A percentile compares a stretch with the other conserved stretches of the same genome.
Conservation (phyloP, 2,797 vertebrate genomes). For the Gallinago solitaria region DNA sequence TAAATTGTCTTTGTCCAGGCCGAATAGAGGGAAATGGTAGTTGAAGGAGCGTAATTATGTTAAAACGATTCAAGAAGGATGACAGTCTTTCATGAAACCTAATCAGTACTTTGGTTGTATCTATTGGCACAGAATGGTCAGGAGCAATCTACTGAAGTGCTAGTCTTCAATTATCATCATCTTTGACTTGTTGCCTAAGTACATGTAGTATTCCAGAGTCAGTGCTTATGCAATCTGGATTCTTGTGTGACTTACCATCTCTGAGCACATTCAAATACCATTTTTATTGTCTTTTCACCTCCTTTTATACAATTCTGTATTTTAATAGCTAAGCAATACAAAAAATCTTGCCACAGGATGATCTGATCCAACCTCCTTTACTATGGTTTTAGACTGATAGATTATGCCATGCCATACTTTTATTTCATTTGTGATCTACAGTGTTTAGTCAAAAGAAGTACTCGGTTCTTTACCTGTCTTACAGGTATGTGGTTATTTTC, state of each 20-base stretch:
- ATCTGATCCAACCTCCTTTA: not conserved
- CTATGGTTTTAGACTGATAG: not conserved
- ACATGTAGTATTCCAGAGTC: conserved; percentile 18
- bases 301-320: conserved; percentile 6
- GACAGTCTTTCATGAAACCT: conserved; percentile 63
- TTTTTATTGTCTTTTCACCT: conserved; percentile 29
- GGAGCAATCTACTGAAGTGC: conserved; percentile 58
- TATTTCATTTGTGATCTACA: not conserved
- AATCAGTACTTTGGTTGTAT: conserved; percentile 72
- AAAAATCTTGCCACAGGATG: not conserved
- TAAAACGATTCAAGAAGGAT: conserved; percentile 64
- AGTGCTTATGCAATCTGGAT: conserved; percentile 27
- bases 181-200: conserved; percentile 65
- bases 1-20: conserved; percentile 72
- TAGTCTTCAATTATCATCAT: conserved; percentile 76
- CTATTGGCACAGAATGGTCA: conserved; percentile 61
- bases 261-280: conserved; percentile 21
- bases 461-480: not conserved
- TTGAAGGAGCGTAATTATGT: conserved; percentile 75
- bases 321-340: conserved; percentile 17
- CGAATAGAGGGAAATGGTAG: conserved; percentile 69
- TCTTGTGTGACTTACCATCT: conserved; percentile 39
- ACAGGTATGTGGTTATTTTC: not conserved
- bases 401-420: not conserved
- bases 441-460: not conserved